Percentiles rank a stretch among this genome's conserved stretches.
phyloP scores from a whole-genome alignment of 2,797 vertebrate species.

The Acridotheres tristis region DNA sequence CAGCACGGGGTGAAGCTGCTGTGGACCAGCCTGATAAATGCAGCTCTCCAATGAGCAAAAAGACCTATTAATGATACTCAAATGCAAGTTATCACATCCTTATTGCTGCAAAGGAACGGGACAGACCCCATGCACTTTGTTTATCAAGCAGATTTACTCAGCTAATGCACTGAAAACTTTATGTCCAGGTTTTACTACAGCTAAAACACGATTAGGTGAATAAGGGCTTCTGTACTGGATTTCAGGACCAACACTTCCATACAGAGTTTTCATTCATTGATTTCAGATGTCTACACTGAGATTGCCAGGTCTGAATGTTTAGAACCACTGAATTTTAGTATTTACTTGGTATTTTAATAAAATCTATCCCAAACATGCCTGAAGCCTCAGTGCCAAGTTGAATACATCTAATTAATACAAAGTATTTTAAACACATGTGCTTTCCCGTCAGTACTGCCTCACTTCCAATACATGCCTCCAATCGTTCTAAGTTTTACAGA shows the following conservation, averaged over 20 bases:
- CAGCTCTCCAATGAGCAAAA: not conserved
- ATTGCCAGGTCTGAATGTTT: not conserved
- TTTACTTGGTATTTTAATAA: not conserved
- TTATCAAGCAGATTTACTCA: not conserved
- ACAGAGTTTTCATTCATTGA: not conserved
- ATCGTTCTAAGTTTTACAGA: not conserved
- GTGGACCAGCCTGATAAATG: rapidly evolving
- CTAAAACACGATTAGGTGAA: not conserved
- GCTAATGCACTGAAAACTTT: not conserved
- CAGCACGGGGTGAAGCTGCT: not conserved
- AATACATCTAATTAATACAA: not conserved
- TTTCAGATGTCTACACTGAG: not conserved
- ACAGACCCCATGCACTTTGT: not conserved
- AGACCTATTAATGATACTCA: not conserved
- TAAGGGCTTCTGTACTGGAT: not conserved
- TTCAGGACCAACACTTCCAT: not conserved
- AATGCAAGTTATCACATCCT: not conserved
- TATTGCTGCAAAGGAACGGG: not conserved
- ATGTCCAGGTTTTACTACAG: not conserved
- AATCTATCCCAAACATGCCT: not conserved
- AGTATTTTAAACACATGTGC: not conserved
- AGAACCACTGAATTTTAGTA: not conserved
- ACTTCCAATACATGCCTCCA: not conserved
- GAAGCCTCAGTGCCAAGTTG: not conserved
- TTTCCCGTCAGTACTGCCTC: not conserved